phyloP scores from a whole-genome alignment of 2,797 vertebrate species.

The Buceros bicornis region DNA sequence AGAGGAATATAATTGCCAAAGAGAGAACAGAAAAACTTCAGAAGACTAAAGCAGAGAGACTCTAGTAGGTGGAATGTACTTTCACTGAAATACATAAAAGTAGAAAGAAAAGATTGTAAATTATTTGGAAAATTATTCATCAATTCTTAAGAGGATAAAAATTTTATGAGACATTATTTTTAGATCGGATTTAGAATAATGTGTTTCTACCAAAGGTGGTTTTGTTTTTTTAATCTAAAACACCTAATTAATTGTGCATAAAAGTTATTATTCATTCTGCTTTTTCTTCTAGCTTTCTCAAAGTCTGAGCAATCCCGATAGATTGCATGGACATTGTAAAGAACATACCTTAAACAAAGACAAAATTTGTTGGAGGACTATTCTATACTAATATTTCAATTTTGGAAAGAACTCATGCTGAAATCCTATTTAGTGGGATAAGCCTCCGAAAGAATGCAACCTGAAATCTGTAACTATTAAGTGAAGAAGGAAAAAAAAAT shows the following conservation, averaged over 20 bases:
- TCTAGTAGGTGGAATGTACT: background rate
- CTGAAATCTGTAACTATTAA: constrained; percentile 69
- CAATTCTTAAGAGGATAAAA: background rate
- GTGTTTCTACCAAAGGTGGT: background rate
- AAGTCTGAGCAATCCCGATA: background rate
- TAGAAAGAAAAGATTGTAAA: background rate
- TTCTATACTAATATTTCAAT: constrained; percentile 47
- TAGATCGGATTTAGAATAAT: background rate
- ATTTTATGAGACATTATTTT: background rate
- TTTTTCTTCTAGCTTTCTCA: background rate
- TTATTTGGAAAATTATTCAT: background rate
- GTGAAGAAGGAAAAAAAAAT: constrained; percentile 10
- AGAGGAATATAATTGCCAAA: background rate
- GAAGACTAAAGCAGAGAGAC: background rate
- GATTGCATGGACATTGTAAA: background rate
- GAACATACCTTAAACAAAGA: constrained; percentile 13
- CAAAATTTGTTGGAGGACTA: background rate
- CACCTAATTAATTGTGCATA: background rate
- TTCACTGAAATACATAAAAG: background rate
- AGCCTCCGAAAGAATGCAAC: constrained; percentile 50
- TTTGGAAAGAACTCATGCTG: constrained; percentile 48
- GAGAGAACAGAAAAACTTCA: background rate
- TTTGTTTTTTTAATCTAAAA: background rate
- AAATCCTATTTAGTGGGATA: constrained; percentile 54
- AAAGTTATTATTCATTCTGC: background rate